Evolutionary conservation across 1,140 invertebrate genomes (phyloP), one percentile per base, ranked within the genome.

Genomic region (Drosophila insularis): DNA sequence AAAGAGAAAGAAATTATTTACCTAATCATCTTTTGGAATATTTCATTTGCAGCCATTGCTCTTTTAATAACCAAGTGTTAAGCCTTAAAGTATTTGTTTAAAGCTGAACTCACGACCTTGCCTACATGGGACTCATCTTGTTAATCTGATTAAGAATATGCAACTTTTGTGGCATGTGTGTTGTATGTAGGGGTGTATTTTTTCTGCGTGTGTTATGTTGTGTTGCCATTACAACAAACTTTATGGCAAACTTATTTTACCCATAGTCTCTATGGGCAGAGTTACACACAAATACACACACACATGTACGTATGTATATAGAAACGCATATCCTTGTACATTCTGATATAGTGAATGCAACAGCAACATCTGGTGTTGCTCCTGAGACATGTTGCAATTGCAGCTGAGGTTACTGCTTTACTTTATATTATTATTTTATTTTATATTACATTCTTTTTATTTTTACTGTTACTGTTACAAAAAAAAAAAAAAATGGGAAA

Each of bases 401-500:
- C 68, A 35, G 50, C 32, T 31, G 37, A 56, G 58, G 40, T 32
- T 43, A n/a, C 40, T 13, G 46, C 55, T n/a, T 59, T 62, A 40
- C 21, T 62, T 39, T 37, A 8, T 59, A 37, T 39, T 59, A 59
- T 58, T 58, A 54, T 72, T 73, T 58, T 58, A 54, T 72, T 73
- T 50, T 50, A 21, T 50, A 50, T 50, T 50, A 21, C 5, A 32
- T 72, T 46, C 35, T 71, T 63, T 71, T 73, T 64, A 63, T 72
- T 64, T 62, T 64, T 73, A 64, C 14, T 73, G 50, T 46, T 61
- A 62, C 68, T 55, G 71, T 50, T 54, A 58, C 68, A 59, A 78
- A 73, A 66, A 65, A 63, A 74, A 74, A 80, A 68, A 54, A 60
- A 80, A 80, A 60, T n/a, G n/a, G n/a, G n/a, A 71, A 65, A 67